These are phyloP conservation scores for Australoheros scitulus DNA, from an alignment of 2,113 vertebrate species.

Conservation along the genomic window DNA sequence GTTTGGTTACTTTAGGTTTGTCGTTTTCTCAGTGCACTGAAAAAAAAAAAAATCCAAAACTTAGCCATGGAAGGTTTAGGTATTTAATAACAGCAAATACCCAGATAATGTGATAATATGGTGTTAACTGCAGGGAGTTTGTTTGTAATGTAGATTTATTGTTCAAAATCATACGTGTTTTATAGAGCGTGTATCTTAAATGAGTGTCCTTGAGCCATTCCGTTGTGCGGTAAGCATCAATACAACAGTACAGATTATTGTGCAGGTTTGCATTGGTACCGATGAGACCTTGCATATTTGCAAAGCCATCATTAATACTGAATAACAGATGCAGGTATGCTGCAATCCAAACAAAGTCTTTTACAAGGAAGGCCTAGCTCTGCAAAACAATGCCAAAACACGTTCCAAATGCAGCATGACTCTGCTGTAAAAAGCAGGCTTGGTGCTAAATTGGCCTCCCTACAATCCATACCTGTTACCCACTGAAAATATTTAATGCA, in stretches of 20 bases:
- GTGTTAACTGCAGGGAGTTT: too few relatives aligned
- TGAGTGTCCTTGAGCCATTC: not conserved
- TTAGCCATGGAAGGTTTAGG: too few relatives aligned
- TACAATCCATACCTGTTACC: not conserved
- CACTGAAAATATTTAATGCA: not conserved
- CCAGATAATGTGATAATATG: too few relatives aligned
- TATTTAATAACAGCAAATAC: too few relatives aligned
- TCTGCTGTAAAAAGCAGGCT: not conserved
- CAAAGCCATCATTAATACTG: not conserved
- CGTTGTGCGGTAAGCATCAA: not conserved
- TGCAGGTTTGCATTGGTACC: not conserved
- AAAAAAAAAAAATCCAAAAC: not conserved
- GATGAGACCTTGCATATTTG: not conserved
- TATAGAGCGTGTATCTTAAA: not conserved
- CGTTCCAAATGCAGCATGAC: not conserved
- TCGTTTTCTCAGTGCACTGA: not conserved
- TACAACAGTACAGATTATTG: not conserved
- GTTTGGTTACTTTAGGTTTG: not conserved
- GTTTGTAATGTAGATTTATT: slow-evolving; percentile 29
- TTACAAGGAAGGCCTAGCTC: not conserved
- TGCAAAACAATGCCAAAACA: not conserved
- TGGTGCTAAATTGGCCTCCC: not conserved
- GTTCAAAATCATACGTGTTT: slow-evolving; percentile 14
- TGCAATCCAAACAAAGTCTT: not conserved
- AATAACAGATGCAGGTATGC: not conserved